These are phyloP conservation scores for Ectemnius lituratus DNA, from an alignment of 2,888 invertebrate genomes.

Conservation along the genomic window DNA sequence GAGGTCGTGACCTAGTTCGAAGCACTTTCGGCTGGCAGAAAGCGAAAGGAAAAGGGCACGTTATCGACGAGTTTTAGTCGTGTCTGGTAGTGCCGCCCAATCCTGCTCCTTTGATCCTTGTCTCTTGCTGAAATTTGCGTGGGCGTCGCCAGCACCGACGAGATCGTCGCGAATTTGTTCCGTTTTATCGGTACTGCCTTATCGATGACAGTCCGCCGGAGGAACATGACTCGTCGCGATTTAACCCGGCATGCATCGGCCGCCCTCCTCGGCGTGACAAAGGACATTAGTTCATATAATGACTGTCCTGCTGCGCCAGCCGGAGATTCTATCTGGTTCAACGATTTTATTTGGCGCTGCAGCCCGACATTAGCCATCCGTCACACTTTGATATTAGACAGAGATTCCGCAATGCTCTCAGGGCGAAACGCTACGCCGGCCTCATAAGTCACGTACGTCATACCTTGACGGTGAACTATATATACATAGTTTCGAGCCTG, in stretches of 20 bases:
- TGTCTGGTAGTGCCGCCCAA: conserved; percentile 8
- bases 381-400: background rate
- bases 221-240: conserved; percentile 43
- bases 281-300: conserved; percentile 20
- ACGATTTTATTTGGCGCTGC: background rate
- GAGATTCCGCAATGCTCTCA: no score
- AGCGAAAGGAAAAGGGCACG: background rate
- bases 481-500: background rate
- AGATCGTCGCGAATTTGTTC: conserved; percentile 45
- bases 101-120: conserved; percentile 38
- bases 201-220: conserved; percentile 46
- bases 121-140: conserved; percentile 42
- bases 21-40: no score
- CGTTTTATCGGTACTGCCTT: conserved; percentile 48
- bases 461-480: no score
- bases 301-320: no score
- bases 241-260: conserved; percentile 7
- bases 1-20: background rate
- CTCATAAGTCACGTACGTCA: no score
- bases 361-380: background rate
- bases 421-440: no score
- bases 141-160: conserved; percentile 33
- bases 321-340: background rate
- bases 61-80: conserved; percentile 3
- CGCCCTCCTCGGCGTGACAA: conserved; percentile 33